These are phyloP conservation scores for Holacanthella duospinosa DNA, from an alignment of 2,888 invertebrate species.

Conservation along the genomic window DNA sequence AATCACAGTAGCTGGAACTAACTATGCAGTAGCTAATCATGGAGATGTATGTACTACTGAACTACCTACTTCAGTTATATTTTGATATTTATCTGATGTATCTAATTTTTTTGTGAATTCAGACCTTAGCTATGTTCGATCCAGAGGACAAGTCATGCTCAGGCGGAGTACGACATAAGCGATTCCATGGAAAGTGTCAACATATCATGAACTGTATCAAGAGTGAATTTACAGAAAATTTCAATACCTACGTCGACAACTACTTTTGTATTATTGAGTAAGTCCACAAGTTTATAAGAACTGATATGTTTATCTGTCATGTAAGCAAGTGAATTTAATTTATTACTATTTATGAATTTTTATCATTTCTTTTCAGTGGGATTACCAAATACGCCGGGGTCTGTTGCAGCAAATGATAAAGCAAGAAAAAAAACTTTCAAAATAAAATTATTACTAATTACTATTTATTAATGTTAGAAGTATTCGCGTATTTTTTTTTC, in stretches of 20 bases:
- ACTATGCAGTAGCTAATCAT: neutral
- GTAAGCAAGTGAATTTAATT: neutral
- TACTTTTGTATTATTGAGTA: slow-evolving; percentile 4
- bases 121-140: neutral
- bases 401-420: neutral
- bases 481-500: no score
- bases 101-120: no score
- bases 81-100: no score
- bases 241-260: neutral
- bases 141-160: neutral
- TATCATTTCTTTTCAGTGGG: neutral
- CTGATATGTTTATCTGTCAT: no score
- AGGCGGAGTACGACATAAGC: neutral
- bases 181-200: neutral
- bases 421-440: neutral
- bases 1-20: neutral
- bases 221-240: neutral
- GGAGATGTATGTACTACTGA: no score
- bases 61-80: no score
- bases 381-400: neutral
- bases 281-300: no score
- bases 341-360: neutral
- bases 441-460: no score
- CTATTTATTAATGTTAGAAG: no score
- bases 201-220: neutral